Base-by-base conservation (phyloP, 2,888 invertebrate genomes). In the Epirrhoe tristata region DNA sequence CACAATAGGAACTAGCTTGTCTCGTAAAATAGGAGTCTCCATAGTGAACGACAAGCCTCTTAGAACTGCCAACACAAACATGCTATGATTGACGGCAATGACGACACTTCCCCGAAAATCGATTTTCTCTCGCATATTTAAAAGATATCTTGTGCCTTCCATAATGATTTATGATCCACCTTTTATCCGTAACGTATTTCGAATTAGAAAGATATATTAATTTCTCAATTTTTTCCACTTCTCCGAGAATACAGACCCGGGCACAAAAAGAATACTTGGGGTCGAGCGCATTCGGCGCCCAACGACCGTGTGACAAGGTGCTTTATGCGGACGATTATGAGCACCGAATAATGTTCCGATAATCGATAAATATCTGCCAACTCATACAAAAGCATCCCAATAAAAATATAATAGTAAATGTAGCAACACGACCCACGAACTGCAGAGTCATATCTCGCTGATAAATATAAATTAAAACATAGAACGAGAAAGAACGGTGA, bases 351-450 rank as follows among this genome's bases (percentile, higher is more conserved):
- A 93, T 91, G 91, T 91, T 91, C 88, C 89, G 83, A 91, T 92
- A 89, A 87, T 87, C 93, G 93, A 93, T 93, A 93, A 93, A 93
- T 93, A 93, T 93, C 93, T 93, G 93, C 93, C 92, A 93, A 90
- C 93, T 93, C 93, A 93, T 92, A 93, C 92, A 93, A 93, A 92
- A 91, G 93, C 89, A 87, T 89, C 89, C 90, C 90, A 93, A 93
- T 93, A 93, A 93, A 92, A 93, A 87, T 91, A 92, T 92, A 92
- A 93, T 93, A 92, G 93, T 89, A 87, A 91, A 91, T 88, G 91
- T 88, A 90, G 90, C 89, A 90, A 89, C 91, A 89, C 86, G 77
- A 86, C 83, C 89, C 86, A 83, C 89, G 87, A 90, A 91, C 88
- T 92, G 93, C 92, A 82, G 82, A 86, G 93, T 93, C 93, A 92